phyloP scores from a whole-genome alignment of 2,888 invertebrate genomes.

The Oxyteleia sp. region DNA sequence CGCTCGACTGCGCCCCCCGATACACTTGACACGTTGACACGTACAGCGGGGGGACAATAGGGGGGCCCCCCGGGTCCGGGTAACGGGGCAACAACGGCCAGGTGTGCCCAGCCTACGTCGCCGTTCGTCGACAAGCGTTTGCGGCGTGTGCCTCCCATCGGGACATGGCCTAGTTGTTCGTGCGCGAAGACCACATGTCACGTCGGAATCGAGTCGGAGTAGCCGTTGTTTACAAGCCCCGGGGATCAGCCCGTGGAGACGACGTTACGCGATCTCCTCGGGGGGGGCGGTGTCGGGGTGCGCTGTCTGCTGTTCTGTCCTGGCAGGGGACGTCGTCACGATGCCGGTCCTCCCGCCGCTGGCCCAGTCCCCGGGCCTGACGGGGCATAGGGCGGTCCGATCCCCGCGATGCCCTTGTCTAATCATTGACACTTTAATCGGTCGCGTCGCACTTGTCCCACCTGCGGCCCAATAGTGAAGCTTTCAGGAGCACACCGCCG shows the following conservation, averaged over 20 bases:
- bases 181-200: constrained; percentile 70
- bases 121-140: constrained; percentile 31
- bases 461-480: constrained; percentile 14
- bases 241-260: constrained; percentile 34
- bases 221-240: constrained; percentile 51
- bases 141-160: constrained; percentile 56
- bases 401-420: constrained; percentile 12
- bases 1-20: constrained; percentile 55
- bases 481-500: constrained; percentile 34
- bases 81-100: constrained; percentile 39
- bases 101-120: constrained; percentile 39
- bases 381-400: neutral
- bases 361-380: neutral
- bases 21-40: constrained; percentile 53
- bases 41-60: no score
- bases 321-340: constrained; percentile 64
- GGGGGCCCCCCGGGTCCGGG: constrained; percentile 35
- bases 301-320: constrained; percentile 14
- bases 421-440: constrained; percentile 68
- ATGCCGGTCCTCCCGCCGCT: constrained; percentile 37
- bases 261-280: neutral
- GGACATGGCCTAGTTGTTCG: constrained; percentile 67
- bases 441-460: constrained; percentile 68
- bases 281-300: constrained; percentile 18
- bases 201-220: constrained; percentile 30